These are phyloP conservation scores for Carposina sasakii DNA, from an alignment of 1,140 invertebrate species.

Conservation along the genomic window DNA sequence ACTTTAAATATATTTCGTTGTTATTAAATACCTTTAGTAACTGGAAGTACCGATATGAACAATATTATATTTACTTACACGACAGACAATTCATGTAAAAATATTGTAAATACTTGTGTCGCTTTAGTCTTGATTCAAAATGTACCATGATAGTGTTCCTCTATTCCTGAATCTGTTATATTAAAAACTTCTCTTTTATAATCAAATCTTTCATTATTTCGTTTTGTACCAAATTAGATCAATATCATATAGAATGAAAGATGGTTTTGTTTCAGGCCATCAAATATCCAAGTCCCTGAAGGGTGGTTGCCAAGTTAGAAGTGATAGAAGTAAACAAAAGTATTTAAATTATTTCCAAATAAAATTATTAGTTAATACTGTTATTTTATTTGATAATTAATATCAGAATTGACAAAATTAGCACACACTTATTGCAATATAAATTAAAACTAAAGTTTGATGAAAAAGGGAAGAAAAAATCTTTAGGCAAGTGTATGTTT, in stretches of 20 bases:
- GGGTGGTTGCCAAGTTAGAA: slow-evolving; percentile 59
- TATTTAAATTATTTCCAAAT: slow-evolving; percentile 70
- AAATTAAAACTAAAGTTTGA: slow-evolving; percentile 13
- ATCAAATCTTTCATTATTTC: slow-evolving; percentile 26
- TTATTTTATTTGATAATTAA: slow-evolving; percentile 42
- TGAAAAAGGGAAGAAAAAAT: slow-evolving; percentile 51
- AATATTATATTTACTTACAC: too few species aligned
- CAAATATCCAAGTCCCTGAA: slow-evolving; percentile 43
- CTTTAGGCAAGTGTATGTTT: slow-evolving; percentile 42
- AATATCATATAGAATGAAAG: slow-evolving; percentile 18
- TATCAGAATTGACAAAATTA: slow-evolving; percentile 1
- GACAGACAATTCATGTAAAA: too few species aligned
- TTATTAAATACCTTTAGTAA: too few species aligned
- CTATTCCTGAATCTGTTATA: slow-evolving; percentile 28
- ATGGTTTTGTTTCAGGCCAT: slow-evolving; percentile 58
- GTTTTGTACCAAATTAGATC: too few species aligned
- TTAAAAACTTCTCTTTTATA: slow-evolving; percentile 35
- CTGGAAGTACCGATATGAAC: too few species aligned
- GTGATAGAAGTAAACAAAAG: slow-evolving; percentile 63
- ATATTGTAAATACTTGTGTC: slow-evolving; percentile 41
- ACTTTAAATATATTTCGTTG: too few species aligned
- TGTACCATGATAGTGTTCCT: slow-evolving; percentile 30
- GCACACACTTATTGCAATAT: slow-evolving; percentile 1
- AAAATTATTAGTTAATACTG: slow-evolving; percentile 52
- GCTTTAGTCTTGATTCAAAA: slow-evolving; percentile 26